Evolutionary conservation across 2,113 vertebrate genomes (phyloP).

Genomic region (Cochlearius cochlearius): DNA sequence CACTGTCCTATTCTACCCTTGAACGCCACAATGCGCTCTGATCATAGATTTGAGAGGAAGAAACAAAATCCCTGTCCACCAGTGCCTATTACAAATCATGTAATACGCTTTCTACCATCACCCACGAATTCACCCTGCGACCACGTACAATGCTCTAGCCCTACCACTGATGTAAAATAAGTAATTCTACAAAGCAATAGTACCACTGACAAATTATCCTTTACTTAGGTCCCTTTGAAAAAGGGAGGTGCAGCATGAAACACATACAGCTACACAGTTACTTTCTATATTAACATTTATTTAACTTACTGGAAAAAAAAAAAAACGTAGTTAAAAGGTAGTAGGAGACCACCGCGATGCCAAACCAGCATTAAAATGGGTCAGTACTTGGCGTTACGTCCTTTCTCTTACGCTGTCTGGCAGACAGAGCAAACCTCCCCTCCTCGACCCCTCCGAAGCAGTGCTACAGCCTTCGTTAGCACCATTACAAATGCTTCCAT

Average conservation of each 20-base stretch:
- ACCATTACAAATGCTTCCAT: not conserved
- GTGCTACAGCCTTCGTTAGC: not conserved
- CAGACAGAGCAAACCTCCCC: not conserved
- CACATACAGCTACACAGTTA: not conserved
- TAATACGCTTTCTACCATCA: not conserved
- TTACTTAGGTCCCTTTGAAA: not conserved
- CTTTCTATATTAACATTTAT: not conserved
- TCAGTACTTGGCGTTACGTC: not conserved
- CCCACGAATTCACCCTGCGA: not conserved
- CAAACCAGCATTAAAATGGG: not conserved
- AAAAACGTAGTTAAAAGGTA: not conserved
- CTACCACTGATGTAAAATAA: not conserved
- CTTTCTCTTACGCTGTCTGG: not conserved
- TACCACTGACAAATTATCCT: not conserved
- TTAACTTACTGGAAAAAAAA: not conserved
- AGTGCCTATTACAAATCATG: not conserved
- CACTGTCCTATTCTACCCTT: slow-evolving; percentile 45
- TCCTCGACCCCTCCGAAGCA: not conserved
- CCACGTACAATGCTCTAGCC: not conserved
- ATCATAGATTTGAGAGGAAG: slow-evolving; percentile 41
- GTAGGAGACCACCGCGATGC: not conserved
- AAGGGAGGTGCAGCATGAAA: not conserved
- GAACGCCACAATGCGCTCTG: slow-evolving; percentile 33
- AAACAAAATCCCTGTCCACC: not conserved
- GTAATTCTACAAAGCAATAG: not conserved